Conservation (phyloP, 2,888 invertebrate species). For the Neelides folsomi region DNA sequence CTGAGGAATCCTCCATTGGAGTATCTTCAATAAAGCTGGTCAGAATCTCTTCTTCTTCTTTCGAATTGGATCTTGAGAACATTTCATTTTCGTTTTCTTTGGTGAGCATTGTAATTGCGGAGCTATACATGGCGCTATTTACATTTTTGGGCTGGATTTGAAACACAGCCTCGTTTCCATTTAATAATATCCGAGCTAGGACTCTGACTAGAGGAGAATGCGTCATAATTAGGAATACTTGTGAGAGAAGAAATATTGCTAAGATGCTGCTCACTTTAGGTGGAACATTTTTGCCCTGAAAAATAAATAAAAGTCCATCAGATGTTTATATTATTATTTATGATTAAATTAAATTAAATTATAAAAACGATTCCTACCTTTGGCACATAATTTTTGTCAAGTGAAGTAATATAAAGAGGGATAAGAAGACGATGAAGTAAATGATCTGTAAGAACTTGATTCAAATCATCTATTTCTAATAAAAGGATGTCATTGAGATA, state of each 20-base stretch:
- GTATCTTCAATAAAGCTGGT: too few relatives aligned
- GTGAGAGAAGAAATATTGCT: constrained; percentile 75
- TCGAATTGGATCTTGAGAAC: constrained; percentile 20
- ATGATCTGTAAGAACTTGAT: constrained; percentile 87
- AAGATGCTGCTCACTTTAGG: constrained; percentile 78
- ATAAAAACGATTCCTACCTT: constrained; percentile 1
- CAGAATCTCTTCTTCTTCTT: too few relatives aligned
- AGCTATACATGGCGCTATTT: too few relatives aligned
- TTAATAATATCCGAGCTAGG: constrained; percentile 76
- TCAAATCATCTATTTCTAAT: constrained; percentile 78
- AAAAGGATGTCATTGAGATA: constrained; percentile 93
- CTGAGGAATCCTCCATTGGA: too few relatives aligned
- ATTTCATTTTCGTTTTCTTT: constrained; percentile 69
- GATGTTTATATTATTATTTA: not conserved
- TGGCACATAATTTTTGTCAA: constrained; percentile 37
- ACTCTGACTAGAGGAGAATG: constrained; percentile 81
- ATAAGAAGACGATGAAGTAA: constrained; percentile 81
- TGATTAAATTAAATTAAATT: constrained; percentile 1
- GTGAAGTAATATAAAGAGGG: constrained; percentile 83
- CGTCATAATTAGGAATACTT: constrained; percentile 87
- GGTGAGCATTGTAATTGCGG: too few relatives aligned
- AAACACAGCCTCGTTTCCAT: constrained; percentile 48
- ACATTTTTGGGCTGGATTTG: constrained; percentile 8
- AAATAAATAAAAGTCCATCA: not conserved
- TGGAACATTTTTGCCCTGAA: constrained; percentile 12